Conservation (phyloP, 2,113 vertebrate species). For the Cyprinus carpio region DNA sequence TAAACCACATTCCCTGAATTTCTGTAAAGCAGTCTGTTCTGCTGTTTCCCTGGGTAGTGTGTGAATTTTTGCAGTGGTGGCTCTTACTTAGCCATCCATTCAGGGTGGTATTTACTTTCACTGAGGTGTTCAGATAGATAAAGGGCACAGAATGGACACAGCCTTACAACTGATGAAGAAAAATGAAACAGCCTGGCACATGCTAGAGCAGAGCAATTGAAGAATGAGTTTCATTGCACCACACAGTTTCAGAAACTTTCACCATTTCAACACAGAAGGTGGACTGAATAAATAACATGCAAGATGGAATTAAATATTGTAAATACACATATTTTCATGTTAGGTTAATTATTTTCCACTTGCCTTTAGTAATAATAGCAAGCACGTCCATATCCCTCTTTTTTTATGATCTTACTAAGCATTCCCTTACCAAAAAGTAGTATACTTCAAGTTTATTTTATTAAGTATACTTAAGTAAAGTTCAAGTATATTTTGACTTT, state of each 20-base stretch:
- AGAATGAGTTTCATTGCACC: neutral
- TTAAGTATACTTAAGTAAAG: no score
- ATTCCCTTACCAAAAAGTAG: no score
- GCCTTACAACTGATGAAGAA: neutral
- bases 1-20: constrained; percentile 1
- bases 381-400: no score
- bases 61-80: constrained; percentile 50
- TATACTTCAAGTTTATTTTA: no score
- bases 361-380: neutral
- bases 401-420: no score
- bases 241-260: neutral
- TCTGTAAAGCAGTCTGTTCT: constrained; percentile 32
- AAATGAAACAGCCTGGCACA: neutral
- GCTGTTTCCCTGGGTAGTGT: constrained; percentile 29
- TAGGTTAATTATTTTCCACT: neutral
- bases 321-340: neutral
- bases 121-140: constrained; percentile 64
- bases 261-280: neutral
- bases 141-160: constrained; percentile 41
- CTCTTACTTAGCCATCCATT: constrained; percentile 45
- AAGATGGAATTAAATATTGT: neutral
- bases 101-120: constrained; percentile 61
- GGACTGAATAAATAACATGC: neutral
- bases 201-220: neutral
- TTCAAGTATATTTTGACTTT: no score